Base-by-base conservation (phyloP, 2,797 vertebrate species). In the Phalloptychus januarius region DNA sequence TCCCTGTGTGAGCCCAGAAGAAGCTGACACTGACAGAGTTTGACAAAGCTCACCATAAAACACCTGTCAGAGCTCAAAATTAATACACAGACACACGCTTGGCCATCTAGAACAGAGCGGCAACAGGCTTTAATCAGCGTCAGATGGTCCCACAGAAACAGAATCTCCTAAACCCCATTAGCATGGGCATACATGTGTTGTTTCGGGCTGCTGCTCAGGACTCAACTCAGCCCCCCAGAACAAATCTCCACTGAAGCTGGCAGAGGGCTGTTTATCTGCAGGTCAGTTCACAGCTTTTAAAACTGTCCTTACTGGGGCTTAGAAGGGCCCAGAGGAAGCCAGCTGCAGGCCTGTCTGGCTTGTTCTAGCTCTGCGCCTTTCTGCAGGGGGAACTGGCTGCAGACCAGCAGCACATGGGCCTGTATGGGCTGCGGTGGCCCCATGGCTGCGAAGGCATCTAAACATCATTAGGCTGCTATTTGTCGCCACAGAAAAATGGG, bases 231-330 rank as follows among this genome's bases (percentile, higher is more conserved):
- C 72, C 86, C 42, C 83, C 85, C 50, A 81, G 86, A 88, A 67
- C 84, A 84, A 86, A 89, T 93, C 91, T 91, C 91, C 56, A 69
- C 90, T 87, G 92, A 83, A 75, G 83, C 90, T 92, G 91, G 92
- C 89, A 91, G 91, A 90, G 91, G 93, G 92, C 93, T 95, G 94
- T 95, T 94, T 94, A 94, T 95, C 94, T 95, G 93, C 92, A 95
- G 95, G 95, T 95, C 94, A 95, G 90, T 95, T 96, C 94, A 94
- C 94, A 95, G 95, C 95, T 95, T 95, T 95, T 95, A 95, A 95
- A 96, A 94, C 89, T 92, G 91, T 92, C 92, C 93, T 95, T 95
- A 96, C 94, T 90, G 86, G 93, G 93, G 88, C 90, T 95, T 95
- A 93, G 91, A 90, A 73, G 83, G 90, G 83, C 87, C 90, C 78